Conservation (phyloP, 2,797 vertebrate genomes). For the Sorex maritimensis region DNA sequence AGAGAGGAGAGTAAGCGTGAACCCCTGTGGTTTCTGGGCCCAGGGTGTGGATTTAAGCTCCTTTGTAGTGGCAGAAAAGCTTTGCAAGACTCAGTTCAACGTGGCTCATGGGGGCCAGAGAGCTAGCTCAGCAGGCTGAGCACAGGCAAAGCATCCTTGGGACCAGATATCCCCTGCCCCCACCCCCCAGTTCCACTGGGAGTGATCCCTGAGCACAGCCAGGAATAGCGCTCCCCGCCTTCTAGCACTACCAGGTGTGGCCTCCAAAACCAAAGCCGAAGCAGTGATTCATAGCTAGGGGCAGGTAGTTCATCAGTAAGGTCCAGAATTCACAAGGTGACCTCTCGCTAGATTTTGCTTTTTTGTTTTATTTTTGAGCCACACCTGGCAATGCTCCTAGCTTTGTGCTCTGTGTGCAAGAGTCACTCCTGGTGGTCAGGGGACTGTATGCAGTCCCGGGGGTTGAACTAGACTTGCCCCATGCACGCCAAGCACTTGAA, state of each 20-base stretch:
- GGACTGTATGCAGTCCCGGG: too few species aligned
- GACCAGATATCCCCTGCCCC: too few species aligned
- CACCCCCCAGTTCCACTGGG: too few species aligned
- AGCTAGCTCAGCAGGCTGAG: neutral
- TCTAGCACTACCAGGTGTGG: neutral
- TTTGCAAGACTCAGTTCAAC: neutral
- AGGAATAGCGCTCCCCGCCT: too few species aligned
- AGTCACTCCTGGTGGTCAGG: too few species aligned
- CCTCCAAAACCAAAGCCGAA: neutral
- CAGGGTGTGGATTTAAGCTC: neutral
- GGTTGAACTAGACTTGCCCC: too few species aligned
- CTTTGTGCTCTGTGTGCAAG: too few species aligned
- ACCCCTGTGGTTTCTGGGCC: neutral
- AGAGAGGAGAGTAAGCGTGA: neutral
- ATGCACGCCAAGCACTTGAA: too few species aligned
- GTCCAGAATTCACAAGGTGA: slow-evolving; percentile 27
- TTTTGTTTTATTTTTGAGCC: neutral
- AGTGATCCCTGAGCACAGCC: too few species aligned
- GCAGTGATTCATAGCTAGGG: too few species aligned
- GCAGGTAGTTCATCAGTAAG: neutral
- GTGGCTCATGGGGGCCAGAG: neutral
- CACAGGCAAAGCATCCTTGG: neutral
- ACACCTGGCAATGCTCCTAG: too few species aligned
- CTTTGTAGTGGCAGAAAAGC: neutral
- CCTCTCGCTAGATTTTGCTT: neutral